phyloP scores from a whole-genome alignment of 2,888 invertebrate genomes.

The Ametastegia equiseti region DNA sequence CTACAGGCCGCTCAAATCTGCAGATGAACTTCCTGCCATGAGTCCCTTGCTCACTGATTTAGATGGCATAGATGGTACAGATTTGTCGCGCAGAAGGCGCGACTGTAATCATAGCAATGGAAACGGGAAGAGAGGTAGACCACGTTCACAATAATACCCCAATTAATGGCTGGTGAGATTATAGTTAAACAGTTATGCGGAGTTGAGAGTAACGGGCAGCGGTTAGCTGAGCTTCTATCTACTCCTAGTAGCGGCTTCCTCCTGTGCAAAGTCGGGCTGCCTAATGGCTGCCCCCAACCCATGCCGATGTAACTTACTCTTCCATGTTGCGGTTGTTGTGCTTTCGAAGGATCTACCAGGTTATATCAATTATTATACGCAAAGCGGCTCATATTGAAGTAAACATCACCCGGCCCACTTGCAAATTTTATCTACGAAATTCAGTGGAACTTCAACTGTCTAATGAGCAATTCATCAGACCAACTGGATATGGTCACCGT shows the following conservation, averaged over 20 bases:
- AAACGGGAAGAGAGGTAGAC: slow-evolving; percentile 44
- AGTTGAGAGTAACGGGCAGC: slow-evolving; percentile 49
- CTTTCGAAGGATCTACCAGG: slow-evolving; percentile 24
- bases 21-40: slow-evolving; percentile 20
- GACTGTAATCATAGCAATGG: slow-evolving; percentile 37
- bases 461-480: background rate
- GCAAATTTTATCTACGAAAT: background rate
- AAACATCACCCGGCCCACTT: background rate
- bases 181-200: slow-evolving; percentile 47
- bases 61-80: slow-evolving; percentile 17
- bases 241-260: slow-evolving; percentile 44
- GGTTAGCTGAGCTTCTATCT: slow-evolving; percentile 48
- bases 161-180: slow-evolving; percentile 46
- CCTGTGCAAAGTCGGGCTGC: slow-evolving; percentile 19
- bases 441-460: background rate
- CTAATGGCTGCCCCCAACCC: slow-evolving; percentile 36
- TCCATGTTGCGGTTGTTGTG: slow-evolving; percentile 29
- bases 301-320: slow-evolving; percentile 35
- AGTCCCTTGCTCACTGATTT: slow-evolving; percentile 8
- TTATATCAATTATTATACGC: slow-evolving; percentile 30
- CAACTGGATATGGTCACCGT: no score
- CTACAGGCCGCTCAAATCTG: background rate
- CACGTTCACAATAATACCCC: slow-evolving; percentile 45
- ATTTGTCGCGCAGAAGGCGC: slow-evolving; percentile 38
- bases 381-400: background rate